Evolutionary conservation across 2,113 vertebrate genomes (phyloP).

Genomic region (Sinocyclocheilus maitianheensis): DNA sequence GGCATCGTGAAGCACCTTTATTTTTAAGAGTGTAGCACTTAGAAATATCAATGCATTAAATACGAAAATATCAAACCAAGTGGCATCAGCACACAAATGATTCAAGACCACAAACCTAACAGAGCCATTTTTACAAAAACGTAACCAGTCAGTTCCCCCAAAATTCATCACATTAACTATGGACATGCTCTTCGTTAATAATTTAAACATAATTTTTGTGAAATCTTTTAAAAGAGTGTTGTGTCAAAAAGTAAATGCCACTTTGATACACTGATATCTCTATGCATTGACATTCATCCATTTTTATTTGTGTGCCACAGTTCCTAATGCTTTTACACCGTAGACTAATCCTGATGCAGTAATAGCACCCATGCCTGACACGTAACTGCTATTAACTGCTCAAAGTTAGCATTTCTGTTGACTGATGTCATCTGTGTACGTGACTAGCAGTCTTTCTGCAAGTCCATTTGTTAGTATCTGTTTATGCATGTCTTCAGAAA

Average conservation of each 20-base stretch:
- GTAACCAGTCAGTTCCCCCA: not conserved
- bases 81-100: not conserved
- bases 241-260: not conserved
- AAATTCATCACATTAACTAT: not conserved
- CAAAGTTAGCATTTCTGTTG: slow-evolving; percentile 33
- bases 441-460: slow-evolving; percentile 14
- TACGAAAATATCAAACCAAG: not conserved
- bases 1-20: too few relatives aligned
- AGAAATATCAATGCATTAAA: not conserved
- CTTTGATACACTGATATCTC: not conserved
- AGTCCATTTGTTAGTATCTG: slow-evolving; percentile 36
- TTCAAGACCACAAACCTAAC: not conserved
- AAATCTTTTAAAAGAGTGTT: not conserved
- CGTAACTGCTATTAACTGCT: slow-evolving; percentile 1
- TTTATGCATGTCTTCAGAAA: slow-evolving; percentile 40
- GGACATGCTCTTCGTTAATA: not conserved
- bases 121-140: not conserved
- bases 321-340: not conserved
- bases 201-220: not conserved
- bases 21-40: not conserved
- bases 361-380: slow-evolving; percentile 7
- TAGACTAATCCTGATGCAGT: not conserved
- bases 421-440: slow-evolving; percentile 41
- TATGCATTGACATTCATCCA: not conserved
- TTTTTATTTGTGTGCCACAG: not conserved